Evolutionary conservation across 2,113 vertebrate species (phyloP).

Genomic region (Spizaetus ornatus): DNA sequence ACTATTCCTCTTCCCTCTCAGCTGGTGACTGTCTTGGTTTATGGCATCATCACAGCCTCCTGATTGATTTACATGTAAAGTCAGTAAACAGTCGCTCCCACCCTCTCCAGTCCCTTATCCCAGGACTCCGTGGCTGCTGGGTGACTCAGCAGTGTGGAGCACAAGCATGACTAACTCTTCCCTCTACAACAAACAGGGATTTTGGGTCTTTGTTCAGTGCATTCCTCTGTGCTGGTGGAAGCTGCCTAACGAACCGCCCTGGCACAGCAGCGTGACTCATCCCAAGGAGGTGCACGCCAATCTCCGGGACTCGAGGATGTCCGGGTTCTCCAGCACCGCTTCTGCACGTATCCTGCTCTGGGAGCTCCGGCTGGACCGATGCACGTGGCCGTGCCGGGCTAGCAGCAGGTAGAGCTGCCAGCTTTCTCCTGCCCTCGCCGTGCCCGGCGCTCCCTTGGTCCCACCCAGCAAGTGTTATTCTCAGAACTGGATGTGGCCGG

Average conservation of each 20-base stretch:
- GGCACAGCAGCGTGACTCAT: background rate
- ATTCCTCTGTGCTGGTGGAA: background rate
- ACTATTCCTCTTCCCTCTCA: background rate
- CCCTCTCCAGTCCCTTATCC: background rate
- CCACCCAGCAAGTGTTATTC: background rate
- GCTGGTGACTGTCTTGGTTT: background rate
- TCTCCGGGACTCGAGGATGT: background rate
- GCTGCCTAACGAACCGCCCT: background rate
- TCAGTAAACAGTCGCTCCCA: background rate
- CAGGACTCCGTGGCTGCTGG: background rate
- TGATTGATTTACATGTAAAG: background rate
- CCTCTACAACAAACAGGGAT: background rate
- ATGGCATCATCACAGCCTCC: background rate
- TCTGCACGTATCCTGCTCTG: background rate
- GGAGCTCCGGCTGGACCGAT: background rate
- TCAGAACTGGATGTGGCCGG: background rate
- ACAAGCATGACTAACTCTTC: conserved; percentile 3
- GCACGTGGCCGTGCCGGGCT: fast-evolving
- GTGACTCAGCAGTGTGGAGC: conserved; percentile 11
- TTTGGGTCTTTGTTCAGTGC: background rate
- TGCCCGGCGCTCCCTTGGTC: background rate
- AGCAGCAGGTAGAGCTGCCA: background rate
- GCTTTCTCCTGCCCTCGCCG: background rate
- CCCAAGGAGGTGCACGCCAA: background rate
- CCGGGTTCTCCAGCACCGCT: background rate